Evolutionary conservation across 1,140 invertebrate species (phyloP).

Genomic region (Plectrocnemia conspersa): DNA sequence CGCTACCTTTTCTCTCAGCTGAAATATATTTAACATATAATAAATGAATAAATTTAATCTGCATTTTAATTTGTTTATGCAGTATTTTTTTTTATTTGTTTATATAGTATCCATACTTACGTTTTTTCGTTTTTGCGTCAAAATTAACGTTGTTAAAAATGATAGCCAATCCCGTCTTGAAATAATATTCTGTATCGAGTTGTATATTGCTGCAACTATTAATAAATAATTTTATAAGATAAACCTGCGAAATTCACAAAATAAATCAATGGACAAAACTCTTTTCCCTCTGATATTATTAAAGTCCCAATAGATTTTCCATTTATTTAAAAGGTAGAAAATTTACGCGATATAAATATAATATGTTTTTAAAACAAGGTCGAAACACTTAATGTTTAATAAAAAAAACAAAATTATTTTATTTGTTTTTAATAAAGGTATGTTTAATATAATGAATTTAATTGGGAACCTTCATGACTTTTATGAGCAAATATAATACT

Average conservation of each 20-base stretch:
- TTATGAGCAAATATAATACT: no score
- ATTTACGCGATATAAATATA: no score
- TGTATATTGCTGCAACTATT: no score
- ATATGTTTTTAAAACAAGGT: no score
- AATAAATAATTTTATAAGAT: neutral
- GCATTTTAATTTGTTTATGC: neutral
- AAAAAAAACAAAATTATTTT: no score
- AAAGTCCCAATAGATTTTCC: neutral
- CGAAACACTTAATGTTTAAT: no score
- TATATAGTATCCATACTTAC: no score
- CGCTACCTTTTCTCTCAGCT: neutral
- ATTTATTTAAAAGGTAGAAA: no score
- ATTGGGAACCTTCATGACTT: no score
- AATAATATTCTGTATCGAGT: neutral
- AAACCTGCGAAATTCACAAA: neutral
- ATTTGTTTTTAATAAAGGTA: no score
- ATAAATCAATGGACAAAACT: neutral
- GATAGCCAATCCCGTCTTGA: neutral
- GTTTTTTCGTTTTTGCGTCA: neutral
- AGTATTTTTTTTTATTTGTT: no score
- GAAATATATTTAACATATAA: neutral
- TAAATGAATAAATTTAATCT: neutral
- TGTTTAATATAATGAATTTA: no score
- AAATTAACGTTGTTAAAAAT: neutral
- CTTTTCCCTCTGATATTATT: neutral